Evolutionary conservation across 2,113 vertebrate species (phyloP).

Genomic region (Chauna torquata): DNA sequence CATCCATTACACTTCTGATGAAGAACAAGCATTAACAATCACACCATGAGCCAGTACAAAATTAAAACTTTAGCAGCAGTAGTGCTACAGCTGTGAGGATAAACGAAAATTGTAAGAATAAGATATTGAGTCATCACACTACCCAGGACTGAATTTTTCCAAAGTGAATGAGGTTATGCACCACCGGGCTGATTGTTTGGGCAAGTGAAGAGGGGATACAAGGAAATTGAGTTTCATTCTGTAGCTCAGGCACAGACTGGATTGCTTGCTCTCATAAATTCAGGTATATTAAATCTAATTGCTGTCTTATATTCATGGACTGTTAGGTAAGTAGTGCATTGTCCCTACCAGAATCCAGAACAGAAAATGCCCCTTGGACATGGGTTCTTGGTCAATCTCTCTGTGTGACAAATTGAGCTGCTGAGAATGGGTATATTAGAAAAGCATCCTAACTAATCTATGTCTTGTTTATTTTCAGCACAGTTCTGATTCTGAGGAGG

Average conservation of each 20-base stretch:
- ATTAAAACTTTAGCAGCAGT: slow-evolving; percentile 18
- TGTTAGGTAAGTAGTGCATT: neutral
- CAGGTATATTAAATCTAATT: slow-evolving; percentile 8
- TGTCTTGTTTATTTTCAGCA: neutral
- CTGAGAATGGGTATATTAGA: neutral
- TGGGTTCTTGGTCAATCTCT: neutral
- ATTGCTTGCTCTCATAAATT: slow-evolving; percentile 34
- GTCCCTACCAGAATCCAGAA: neutral
- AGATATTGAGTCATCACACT: neutral
- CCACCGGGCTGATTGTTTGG: neutral
- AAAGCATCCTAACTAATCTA: neutral
- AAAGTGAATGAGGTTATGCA: neutral
- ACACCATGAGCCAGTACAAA: neutral
- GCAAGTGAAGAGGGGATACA: neutral
- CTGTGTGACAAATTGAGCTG: neutral
- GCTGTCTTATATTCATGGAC: neutral
- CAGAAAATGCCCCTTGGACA: neutral
- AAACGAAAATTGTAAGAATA: neutral
- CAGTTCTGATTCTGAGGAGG: neutral
- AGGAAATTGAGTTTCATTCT: neutral
- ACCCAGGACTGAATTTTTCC: neutral
- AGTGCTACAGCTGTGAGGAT: neutral
- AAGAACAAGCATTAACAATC: slow-evolving; percentile 47
- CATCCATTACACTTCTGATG: slow-evolving; percentile 39
- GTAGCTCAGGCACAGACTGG: neutral